A percentile compares a stretch with the other conserved stretches of the same genome.
Evolutionary conservation across 2,888 invertebrate species (phyloP).

Genomic region (Rutpela maculata): DNA sequence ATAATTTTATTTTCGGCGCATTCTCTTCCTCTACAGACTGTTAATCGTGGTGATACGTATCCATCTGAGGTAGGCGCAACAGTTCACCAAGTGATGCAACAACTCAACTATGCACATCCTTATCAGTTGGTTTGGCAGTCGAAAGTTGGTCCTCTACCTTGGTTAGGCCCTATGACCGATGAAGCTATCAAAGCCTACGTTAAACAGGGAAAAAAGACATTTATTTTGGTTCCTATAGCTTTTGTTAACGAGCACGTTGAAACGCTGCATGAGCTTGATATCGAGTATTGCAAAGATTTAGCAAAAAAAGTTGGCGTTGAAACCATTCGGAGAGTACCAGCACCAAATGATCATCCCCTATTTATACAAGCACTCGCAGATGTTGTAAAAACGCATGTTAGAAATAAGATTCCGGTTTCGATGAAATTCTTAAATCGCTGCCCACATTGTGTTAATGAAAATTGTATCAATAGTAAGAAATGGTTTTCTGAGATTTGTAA

Average conservation of each 20-base stretch:
- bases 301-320: conserved; percentile 90
- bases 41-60: conserved; percentile 94
- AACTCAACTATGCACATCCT: conserved; percentile 84
- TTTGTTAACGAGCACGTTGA: conserved; percentile 99
- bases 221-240: conserved; percentile 95
- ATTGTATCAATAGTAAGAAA: conserved; percentile 80
- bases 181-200: conserved; percentile 90
- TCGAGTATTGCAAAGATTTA: conserved; percentile 94
- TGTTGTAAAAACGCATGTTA: conserved; percentile 85
- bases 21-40: conserved; percentile 93
- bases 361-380: conserved; percentile 92
- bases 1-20: conserved; percentile 96
- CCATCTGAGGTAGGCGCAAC: conserved; percentile 95
- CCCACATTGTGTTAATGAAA: conserved; percentile 74
- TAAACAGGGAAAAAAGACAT: conserved; percentile 88
- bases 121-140: conserved; percentile 97
- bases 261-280: conserved; percentile 96
- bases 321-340: conserved; percentile 87
- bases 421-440: conserved; percentile 91
- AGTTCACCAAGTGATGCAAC: conserved; percentile 90
- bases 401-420: conserved; percentile 77
- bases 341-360: conserved; percentile 94
- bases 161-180: conserved; percentile 94
- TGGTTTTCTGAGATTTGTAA: conserved; percentile 78
- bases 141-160: conserved; percentile 95